Base-by-base conservation (phyloP, 2,113 vertebrate species). In the Gavia stellata region DNA sequence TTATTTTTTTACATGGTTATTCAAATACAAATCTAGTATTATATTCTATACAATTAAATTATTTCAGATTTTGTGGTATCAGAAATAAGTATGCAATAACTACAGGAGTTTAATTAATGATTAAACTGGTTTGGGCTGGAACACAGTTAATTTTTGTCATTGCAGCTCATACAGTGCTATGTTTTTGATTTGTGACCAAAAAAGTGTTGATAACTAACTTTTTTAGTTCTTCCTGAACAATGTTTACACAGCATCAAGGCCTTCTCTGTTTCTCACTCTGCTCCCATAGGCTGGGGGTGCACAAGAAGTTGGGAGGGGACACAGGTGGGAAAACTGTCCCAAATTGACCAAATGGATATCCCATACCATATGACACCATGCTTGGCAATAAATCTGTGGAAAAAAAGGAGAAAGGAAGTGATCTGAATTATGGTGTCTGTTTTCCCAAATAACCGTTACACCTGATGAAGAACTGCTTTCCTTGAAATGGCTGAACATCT, bases 101-200 rank as follows among this genome's bases (percentile, higher is more conserved):
- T 52, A 52, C 16, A 47, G 10, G 34, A 90, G 2, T 5, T 65
- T 70, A 70, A 44, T 52, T 61, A 68, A 78, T 34, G 38, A 42
- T 75, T 62, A 24, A 15, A 80, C 4, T 7, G 16, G 1, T 44
- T 67, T 67, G 26, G 11, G 7, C 13, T 80, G 24, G 12, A 66
- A 86, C 56, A 47, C 11, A 56, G 19, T 5, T 31, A 67, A 34
- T 84, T 84, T 67, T 61, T 19, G 36, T 71, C 29, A 53, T 53
- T 0, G 0, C 10, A 62, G 9, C 28, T 67, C 9, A 2, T 19
- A n/a, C 9, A 4, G 16, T 82, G 20, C 4, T 65, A 10, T 44
- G 26, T 6, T 87, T 77, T 77, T 81, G 9, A 38, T 88, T 59
- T 81, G 26, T 40, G 52, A 68, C 24, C 10, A 40, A 77, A 53